Evolutionary conservation across 2,797 vertebrate species (phyloP).

Genomic region (Bufotes viridis): DNA sequence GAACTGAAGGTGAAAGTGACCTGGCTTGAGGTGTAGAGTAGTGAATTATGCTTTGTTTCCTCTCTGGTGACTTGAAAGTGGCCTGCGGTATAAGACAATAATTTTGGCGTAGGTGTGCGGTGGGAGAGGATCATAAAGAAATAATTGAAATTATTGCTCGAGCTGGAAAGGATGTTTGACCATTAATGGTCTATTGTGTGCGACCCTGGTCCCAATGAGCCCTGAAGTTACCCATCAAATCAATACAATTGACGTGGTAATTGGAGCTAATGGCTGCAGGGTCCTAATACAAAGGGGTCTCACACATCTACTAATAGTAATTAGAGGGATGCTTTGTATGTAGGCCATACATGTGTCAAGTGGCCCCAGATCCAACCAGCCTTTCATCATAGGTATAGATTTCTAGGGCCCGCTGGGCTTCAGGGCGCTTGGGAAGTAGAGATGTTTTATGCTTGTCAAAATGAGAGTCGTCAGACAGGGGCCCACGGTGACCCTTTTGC

Average conservation of each 20-base stretch:
- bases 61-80: not conserved
- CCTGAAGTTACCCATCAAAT: constrained; percentile 24
- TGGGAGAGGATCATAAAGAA: constrained; percentile 1
- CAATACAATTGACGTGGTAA: constrained; percentile 25
- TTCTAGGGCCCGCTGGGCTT: no score
- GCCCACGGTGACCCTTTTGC: no score
- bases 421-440: no score
- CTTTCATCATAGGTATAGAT: not conserved
- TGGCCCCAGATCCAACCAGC: not conserved
- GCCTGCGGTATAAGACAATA: not conserved
- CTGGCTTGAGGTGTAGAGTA: not conserved
- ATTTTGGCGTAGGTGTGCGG: constrained; percentile 4
- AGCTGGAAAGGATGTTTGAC: constrained; percentile 29
- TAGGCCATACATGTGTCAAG: not conserved
- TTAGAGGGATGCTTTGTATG: not conserved
- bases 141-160: not conserved
- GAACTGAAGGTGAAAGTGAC: no score
- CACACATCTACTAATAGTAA: not conserved
- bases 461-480: no score
- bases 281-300: constrained; percentile 5
- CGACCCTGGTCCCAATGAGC: not conserved
- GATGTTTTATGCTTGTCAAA: no score
- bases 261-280: not conserved
- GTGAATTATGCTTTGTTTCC: not conserved
- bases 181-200: constrained; percentile 36